Percentiles rank a stretch among this genome's conserved stretches.
These are phyloP conservation scores for Tholera decimalis DNA, from an alignment of 2,888 invertebrate genomes.

Conservation along the genomic window DNA sequence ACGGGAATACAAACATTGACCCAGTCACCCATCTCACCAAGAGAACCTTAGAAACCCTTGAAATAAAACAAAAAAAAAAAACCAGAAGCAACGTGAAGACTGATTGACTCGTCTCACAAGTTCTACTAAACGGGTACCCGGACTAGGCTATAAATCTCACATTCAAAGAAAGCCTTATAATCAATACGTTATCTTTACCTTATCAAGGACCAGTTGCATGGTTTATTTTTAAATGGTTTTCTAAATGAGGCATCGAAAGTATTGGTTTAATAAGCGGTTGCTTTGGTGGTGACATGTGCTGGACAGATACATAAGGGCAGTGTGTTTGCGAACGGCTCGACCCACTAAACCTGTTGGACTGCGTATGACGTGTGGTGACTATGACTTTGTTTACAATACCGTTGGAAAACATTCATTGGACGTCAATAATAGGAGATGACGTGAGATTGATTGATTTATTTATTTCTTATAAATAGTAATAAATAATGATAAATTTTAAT, in stretches of 20 bases:
- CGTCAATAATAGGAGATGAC: background rate
- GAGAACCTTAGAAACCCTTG: constrained; percentile 28
- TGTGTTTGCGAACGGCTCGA: constrained; percentile 74
- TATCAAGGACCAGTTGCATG: constrained; percentile 37
- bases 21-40: constrained; percentile 27
- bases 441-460: background rate
- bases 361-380: constrained; percentile 72
- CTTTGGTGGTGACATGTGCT: constrained; percentile 58
- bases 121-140: constrained; percentile 30
- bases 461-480: no score
- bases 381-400: constrained; percentile 57
- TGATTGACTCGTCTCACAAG: constrained; percentile 47
- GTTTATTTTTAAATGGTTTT: constrained; percentile 64
- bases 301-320: constrained; percentile 78
- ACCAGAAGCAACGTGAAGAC: constrained; percentile 21
- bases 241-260: constrained; percentile 66
- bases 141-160: constrained; percentile 41
- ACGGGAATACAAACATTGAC: constrained; percentile 44
- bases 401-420: background rate
- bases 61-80: constrained; percentile 30
- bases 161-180: constrained; percentile 44
- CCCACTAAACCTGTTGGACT: constrained; percentile 82
- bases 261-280: constrained; percentile 58
- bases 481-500: no score
- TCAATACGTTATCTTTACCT: constrained; percentile 50